Percentiles rank a stretch among this genome's conserved stretches.
These are phyloP conservation scores for Tetraneura akinire DNA, from an alignment of 1,140 invertebrate genomes.

Conservation along the genomic window DNA sequence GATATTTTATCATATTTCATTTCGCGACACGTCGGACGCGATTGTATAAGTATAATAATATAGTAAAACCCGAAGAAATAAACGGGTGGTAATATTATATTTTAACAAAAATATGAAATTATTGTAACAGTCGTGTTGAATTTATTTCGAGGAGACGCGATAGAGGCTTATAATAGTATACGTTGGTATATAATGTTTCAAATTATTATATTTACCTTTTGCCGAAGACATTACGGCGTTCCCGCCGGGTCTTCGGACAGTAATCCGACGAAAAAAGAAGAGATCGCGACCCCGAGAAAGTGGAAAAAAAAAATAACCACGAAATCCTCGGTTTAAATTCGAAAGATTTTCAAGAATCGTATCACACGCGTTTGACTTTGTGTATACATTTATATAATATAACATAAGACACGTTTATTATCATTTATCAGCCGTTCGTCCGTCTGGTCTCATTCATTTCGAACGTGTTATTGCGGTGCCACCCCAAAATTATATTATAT, in stretches of 20 bases:
- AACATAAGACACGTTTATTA: too few relatives aligned
- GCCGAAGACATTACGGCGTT: too few relatives aligned
- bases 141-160: too few relatives aligned
- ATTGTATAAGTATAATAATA: not conserved
- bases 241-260: not conserved
- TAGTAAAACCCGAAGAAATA: not conserved
- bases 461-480: not conserved
- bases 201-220: too few relatives aligned
- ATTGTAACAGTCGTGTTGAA: too few relatives aligned
- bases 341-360: not conserved
- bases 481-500: slow-evolving; percentile 27
- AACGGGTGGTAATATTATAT: not conserved
- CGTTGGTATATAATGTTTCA: too few relatives aligned
- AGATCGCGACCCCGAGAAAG: not conserved
- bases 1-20: slow-evolving; percentile 2
- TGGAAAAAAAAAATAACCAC: not conserved
- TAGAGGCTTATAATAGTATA: too few relatives aligned
- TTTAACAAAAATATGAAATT: slow-evolving; percentile 14
- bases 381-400: too few relatives aligned
- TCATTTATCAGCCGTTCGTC: not conserved
- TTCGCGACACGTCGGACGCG: not conserved
- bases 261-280: not conserved
- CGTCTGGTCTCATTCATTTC: slow-evolving; percentile 10
- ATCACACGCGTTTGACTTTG: not conserved
- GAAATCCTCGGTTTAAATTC: not conserved